Conservation (phyloP, 1,140 invertebrate species). For the Drosophila subpulchrella region DNA sequence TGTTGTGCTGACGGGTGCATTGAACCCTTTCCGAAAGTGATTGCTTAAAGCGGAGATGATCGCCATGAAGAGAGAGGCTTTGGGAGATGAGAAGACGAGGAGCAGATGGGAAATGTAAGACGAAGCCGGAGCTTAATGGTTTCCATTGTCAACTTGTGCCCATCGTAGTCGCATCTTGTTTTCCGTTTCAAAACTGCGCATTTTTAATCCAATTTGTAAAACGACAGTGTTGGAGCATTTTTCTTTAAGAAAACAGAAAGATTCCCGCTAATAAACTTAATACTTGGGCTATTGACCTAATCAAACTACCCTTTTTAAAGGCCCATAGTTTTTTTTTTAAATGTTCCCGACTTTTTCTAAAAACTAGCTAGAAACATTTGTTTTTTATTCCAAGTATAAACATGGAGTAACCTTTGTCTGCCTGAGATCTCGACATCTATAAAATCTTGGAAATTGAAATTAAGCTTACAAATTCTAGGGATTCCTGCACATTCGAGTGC, state of each 20-base stretch:
- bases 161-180: conserved; percentile 17
- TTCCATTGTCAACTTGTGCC: conserved; percentile 44
- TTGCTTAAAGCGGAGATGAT: conserved; percentile 47
- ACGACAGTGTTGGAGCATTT: conserved; percentile 18
- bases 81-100: conserved; percentile 1
- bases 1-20: conserved; percentile 44
- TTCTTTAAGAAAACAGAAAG: conserved; percentile 4
- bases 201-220: conserved; percentile 29
- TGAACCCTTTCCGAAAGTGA: conserved; percentile 73
- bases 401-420: too few species aligned
- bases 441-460: too few species aligned
- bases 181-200: conserved; percentile 1
- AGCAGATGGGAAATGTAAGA: conserved; percentile 24
- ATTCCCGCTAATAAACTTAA: too few species aligned
- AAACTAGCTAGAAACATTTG: too few species aligned
- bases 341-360: too few species aligned
- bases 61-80: conserved; percentile 1
- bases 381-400: too few species aligned
- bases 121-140: conserved; percentile 39
- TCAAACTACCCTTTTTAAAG: too few species aligned
- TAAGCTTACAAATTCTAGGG: too few species aligned
- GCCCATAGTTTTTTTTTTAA: too few species aligned
- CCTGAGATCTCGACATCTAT: too few species aligned
- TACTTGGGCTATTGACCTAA: too few species aligned
- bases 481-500: too few species aligned